Evolutionary conservation across 1,140 invertebrate genomes (phyloP).

Genomic region (Chrysomallon squamiferum): DNA sequence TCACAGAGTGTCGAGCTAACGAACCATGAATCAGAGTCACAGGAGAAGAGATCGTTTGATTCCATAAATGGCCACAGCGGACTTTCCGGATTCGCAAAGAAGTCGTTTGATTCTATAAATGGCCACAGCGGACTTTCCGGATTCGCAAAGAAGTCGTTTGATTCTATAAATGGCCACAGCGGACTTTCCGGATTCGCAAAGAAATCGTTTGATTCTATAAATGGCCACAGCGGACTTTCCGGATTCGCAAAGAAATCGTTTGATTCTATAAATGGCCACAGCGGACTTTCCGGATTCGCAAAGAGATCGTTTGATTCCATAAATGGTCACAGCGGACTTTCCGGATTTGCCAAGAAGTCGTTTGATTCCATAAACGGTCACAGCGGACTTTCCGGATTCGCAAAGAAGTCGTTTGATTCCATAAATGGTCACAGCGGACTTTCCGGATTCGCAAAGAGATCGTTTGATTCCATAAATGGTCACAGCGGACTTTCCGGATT

Average conservation of each 20-base stretch:
- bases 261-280: slow-evolving; percentile 6
- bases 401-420: slow-evolving; percentile 11
- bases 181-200: slow-evolving; percentile 6
- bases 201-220: slow-evolving; percentile 13
- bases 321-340: slow-evolving; percentile 4
- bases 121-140: neutral
- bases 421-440: neutral
- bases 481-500: neutral
- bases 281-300: slow-evolving; percentile 5
- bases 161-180: slow-evolving; percentile 7
- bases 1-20: too few species aligned
- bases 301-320: slow-evolving; percentile 24
- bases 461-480: slow-evolving; percentile 9
- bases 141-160: slow-evolving; percentile 11
- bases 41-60: slow-evolving; percentile 15
- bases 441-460: neutral
- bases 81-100: slow-evolving; percentile 6
- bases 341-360: slow-evolving; percentile 15
- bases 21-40: too few species aligned
- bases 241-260: slow-evolving; percentile 9
- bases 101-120: slow-evolving; percentile 13
- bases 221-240: neutral
- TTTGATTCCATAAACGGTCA: slow-evolving; percentile 11
- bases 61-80: slow-evolving; percentile 4
- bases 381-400: neutral